Evolutionary conservation across 2,888 invertebrate genomes (phyloP).

Genomic region (Drosophila nr. fundita): DNA sequence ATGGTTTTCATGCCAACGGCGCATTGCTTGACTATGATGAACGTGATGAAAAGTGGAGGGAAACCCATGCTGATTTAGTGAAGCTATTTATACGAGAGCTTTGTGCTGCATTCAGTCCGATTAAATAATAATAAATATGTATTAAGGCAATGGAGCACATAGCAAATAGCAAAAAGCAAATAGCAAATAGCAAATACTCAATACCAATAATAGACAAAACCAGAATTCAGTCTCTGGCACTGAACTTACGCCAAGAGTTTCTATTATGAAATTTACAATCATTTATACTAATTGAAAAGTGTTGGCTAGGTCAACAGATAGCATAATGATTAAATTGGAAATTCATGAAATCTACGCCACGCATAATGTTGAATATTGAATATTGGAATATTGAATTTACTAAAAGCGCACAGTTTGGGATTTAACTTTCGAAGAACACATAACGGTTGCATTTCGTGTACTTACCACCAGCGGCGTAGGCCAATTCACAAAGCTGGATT

Average conservation of each 20-base stretch:
- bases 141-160: not conserved
- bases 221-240: not conserved
- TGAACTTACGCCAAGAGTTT: not conserved
- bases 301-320: not conserved
- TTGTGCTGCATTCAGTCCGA: not conserved
- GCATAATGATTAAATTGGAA: not conserved
- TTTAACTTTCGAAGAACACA: not conserved
- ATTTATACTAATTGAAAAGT: not conserved
- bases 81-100: not conserved
- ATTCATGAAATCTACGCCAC: not conserved
- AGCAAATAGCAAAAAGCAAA: not conserved
- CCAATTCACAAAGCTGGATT: slow-evolving; percentile 84
- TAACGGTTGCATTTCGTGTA: slow-evolving; percentile 19
- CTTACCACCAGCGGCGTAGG: slow-evolving; percentile 85
- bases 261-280: not conserved
- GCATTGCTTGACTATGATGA: not conserved
- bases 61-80: not conserved
- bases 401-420: not conserved
- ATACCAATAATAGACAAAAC: not conserved
- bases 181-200: not conserved
- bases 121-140: not conserved
- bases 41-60: not conserved
- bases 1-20: slow-evolving; percentile 1
- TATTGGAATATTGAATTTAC: not conserved
- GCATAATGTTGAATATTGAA: not conserved